Conservation (phyloP, 2,888 invertebrate genomes). For the Lathronympha strigana region DNA sequence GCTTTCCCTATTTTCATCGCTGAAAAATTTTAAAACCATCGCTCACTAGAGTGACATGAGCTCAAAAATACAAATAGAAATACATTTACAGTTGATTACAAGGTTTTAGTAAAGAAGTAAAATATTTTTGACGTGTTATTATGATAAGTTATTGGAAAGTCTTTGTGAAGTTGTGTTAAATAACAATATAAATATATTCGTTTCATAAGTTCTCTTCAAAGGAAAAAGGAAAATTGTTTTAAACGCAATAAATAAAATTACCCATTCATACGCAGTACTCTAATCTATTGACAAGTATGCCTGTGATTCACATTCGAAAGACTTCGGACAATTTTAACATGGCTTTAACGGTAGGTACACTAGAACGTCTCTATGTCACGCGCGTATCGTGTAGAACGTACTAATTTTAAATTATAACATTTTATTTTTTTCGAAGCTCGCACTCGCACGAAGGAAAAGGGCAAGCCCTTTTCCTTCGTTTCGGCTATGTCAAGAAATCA, state of each 20-base stretch:
- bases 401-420: no score
- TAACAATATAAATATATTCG: background rate
- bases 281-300: background rate
- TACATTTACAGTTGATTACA: constrained; percentile 81
- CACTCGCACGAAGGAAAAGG: no score
- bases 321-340: no score
- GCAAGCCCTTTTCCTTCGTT: no score
- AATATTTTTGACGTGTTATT: constrained; percentile 42
- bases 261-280: background rate
- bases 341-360: no score
- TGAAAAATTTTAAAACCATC: constrained; percentile 83
- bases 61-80: constrained; percentile 80
- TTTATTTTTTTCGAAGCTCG: no score
- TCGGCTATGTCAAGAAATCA: no score
- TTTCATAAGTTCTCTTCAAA: background rate
- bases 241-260: background rate
- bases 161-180: constrained; percentile 17
- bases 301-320: no score
- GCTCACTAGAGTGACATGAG: constrained; percentile 80
- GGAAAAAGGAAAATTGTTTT: background rate
- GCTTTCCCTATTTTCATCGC: constrained; percentile 83
- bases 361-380: no score
- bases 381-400: no score
- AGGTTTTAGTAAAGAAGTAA: constrained; percentile 55
- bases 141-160: constrained; percentile 30